Evolutionary conservation across 2,888 invertebrate species (phyloP).

Genomic region (Orchesellides sinensis): DNA sequence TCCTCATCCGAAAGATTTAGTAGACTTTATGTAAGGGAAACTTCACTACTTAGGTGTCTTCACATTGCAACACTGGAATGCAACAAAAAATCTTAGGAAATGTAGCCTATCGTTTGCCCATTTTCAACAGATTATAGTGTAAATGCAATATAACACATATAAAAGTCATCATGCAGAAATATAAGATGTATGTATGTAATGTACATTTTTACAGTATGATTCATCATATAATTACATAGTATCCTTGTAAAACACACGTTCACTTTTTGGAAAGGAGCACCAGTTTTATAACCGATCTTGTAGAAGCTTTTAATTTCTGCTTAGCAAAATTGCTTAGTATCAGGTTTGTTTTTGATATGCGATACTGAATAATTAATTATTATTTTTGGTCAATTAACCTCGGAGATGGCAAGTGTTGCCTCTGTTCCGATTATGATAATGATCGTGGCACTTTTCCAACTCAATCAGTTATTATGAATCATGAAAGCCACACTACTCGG

Average conservation of each 20-base stretch:
- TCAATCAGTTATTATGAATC: no score
- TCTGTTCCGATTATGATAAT: constrained; percentile 33
- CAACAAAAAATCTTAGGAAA: constrained; percentile 39
- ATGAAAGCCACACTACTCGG: no score
- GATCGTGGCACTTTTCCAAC: constrained; percentile 49
- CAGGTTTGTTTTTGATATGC: constrained; percentile 22
- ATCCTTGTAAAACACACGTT: no score
- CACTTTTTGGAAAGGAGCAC: no score
- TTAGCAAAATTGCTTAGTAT: constrained; percentile 33
- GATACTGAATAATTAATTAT: constrained; percentile 59
- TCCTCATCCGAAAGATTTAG: constrained; percentile 61
- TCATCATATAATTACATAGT: no score
- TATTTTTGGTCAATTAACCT: constrained; percentile 57
- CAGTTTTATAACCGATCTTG: no score
- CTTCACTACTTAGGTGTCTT: constrained; percentile 29
- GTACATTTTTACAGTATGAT: no score
- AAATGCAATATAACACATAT: no score
- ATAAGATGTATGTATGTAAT: no score
- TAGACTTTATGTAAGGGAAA: constrained; percentile 51
- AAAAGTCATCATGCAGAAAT: no score
- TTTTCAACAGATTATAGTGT: constrained; percentile 41
- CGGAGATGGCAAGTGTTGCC: constrained; percentile 41
- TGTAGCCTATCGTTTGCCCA: constrained; percentile 44
- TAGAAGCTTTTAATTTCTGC: constrained; percentile 54
- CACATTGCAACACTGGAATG: constrained; percentile 28